phyloP scores from a whole-genome alignment of 2,888 invertebrate species.

The Rutpela maculata region DNA sequence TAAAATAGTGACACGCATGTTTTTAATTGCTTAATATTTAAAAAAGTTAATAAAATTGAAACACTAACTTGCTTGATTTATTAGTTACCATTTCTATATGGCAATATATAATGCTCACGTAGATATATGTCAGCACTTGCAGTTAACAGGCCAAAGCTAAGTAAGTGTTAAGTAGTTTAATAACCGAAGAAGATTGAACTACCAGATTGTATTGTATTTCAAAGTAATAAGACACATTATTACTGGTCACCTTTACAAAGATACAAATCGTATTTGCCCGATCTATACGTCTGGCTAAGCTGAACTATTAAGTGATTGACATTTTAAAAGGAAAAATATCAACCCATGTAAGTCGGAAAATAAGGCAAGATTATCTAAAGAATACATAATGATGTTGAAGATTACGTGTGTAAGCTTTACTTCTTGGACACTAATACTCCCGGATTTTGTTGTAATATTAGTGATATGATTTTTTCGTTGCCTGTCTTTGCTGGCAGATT shows the following conservation, averaged over 20 bases:
- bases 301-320: constrained; percentile 28
- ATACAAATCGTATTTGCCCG: neutral
- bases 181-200: constrained; percentile 8
- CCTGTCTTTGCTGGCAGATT: neutral
- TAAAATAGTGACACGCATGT: no score
- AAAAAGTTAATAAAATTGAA: no score
- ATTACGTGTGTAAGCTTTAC: neutral
- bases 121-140: constrained; percentile 23
- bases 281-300: neutral
- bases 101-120: neutral
- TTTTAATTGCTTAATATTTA: no score
- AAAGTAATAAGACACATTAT: constrained; percentile 6
- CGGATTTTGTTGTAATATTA: constrained; percentile 4
- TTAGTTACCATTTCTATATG: no score
- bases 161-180: constrained; percentile 32
- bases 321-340: neutral
- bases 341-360: neutral
- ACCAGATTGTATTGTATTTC: constrained; percentile 5
- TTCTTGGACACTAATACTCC: neutral
- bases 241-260: constrained; percentile 1
- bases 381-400: constrained; percentile 3
- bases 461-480: neutral
- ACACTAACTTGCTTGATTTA: no score
- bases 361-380: constrained; percentile 12
- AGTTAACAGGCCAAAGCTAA: constrained; percentile 27